These are phyloP conservation scores for Himalopsyche tibetana DNA, from an alignment of 2,888 invertebrate genomes.

Conservation along the genomic window DNA sequence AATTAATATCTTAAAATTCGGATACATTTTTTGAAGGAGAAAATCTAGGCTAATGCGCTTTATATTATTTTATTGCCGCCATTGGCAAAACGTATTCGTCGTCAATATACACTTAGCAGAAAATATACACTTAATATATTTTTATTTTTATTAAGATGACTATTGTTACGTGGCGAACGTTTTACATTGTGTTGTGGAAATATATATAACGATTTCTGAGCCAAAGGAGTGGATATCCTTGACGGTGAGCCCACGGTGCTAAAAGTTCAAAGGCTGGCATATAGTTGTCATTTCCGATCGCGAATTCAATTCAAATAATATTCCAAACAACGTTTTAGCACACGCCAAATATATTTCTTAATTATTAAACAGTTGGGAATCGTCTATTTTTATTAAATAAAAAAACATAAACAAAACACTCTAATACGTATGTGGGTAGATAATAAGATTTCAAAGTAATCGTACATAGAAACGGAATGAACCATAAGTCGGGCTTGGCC, in stretches of 20 bases:
- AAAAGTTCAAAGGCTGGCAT: conserved; percentile 60
- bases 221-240: conserved; percentile 60
- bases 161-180: conserved; percentile 32
- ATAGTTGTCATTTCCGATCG: conserved; percentile 37
- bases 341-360: background rate
- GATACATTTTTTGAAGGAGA: too few species aligned
- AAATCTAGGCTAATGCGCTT: too few species aligned
- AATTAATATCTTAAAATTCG: too few species aligned
- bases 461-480: too few species aligned
- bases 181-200: background rate
- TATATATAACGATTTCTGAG: conserved; percentile 41
- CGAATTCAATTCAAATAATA: conserved; percentile 20
- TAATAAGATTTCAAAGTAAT: background rate
- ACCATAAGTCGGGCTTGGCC: too few species aligned
- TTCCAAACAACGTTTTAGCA: background rate
- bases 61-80: too few species aligned
- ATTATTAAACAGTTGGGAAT: background rate
- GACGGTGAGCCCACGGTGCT: conserved; percentile 54
- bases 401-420: background rate
- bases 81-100: background rate
- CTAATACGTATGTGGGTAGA: background rate
- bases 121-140: background rate
- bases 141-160: background rate
- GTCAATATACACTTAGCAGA: background rate
- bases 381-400: background rate